Evolutionary conservation across 2,113 vertebrate species (phyloP), one percentile per base, ranked within the genome.

Genomic region (Gavialis gangeticus): DNA sequence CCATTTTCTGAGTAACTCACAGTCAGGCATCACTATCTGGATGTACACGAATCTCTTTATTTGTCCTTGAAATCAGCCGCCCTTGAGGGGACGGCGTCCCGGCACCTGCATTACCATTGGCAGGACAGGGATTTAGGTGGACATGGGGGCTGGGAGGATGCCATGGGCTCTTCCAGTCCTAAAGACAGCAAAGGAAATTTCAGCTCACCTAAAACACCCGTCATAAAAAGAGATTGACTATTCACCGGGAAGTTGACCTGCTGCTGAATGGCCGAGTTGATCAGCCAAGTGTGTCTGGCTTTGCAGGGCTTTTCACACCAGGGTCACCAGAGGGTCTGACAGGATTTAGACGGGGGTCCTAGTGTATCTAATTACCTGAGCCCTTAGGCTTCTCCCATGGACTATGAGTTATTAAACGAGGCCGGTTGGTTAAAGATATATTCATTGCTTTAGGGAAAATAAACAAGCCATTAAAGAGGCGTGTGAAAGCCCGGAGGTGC

Each of bases 401-500:
- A 34, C 82, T 34, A 37, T 85, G 83, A 76, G 66, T 93, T 93
- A 73, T 90, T 91, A 92, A 94, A 87, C 55, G 85, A 81, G 30
- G 54, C 63, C 85, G 86, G 93, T 22, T 77, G 90, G 91, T 88
- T 57, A 96, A 37, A 80, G 87, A 64, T 4, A 7, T 77, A 85
- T 6, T 1, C 37, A 91, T 91, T 66, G 78, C 88, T 92, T 85
- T 56, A 34, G 87, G 92, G 66, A 24, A 75, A 66, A 89, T 93
- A 96, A 96, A 94, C 81, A 81, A 94, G 82, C 78, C 10, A 62
- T 85, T 90, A 91, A 94, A 75, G 83, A 91, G 93, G 34, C 17
- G 79, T 93, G 37, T 59, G 82, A 87, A 54, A 90, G 67, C 89
- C 90, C 75, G 76, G 77, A 91, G 21, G 82, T 12, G 28, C 63